These are phyloP conservation scores for Catharus minimus DNA, from an alignment of 2,113 vertebrate species.

Conservation along the genomic window DNA sequence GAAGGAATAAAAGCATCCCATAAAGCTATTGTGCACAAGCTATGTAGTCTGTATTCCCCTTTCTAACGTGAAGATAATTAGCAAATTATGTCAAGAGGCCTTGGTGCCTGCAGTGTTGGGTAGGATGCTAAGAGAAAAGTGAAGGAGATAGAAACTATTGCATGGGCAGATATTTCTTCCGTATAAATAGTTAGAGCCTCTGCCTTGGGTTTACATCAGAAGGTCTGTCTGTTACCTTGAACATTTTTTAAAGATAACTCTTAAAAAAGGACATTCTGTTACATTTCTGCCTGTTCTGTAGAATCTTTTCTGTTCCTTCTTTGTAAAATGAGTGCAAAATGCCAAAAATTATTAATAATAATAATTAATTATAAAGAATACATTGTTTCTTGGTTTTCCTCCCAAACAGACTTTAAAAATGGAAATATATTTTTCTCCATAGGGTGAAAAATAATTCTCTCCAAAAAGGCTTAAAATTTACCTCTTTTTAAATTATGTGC, in stretches of 20 bases:
- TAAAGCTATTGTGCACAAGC: constrained; percentile 36
- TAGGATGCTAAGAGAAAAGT: constrained; percentile 35
- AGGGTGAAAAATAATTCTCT: constrained; percentile 69
- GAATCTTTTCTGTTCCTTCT: constrained; percentile 66
- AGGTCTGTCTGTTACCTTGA: constrained; percentile 60
- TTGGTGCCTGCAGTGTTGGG: not conserved
- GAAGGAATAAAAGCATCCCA: constrained; percentile 49
- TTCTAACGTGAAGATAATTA: not conserved
- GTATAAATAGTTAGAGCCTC: constrained; percentile 41
- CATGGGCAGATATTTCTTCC: constrained; percentile 57
- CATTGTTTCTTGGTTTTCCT: constrained; percentile 55
- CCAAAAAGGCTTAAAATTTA: constrained; percentile 75
- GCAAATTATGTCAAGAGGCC: not conserved
- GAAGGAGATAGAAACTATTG: constrained; percentile 36
- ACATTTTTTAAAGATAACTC: constrained; percentile 52
- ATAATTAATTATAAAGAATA: constrained; percentile 61
- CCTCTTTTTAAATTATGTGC: constrained; percentile 86
- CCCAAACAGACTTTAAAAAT: constrained; percentile 51
- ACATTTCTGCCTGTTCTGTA: constrained; percentile 66
- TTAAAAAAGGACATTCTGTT: constrained; percentile 65
- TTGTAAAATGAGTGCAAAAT: constrained; percentile 65
- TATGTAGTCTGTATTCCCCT: not conserved
- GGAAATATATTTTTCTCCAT: constrained; percentile 65
- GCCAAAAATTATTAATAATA: constrained; percentile 58
- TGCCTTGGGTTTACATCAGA: constrained; percentile 64